Evolutionary conservation across 2,113 vertebrate genomes (phyloP), one percentile per base, ranked within the genome.

Genomic region (Chionodraco myersi): DNA sequence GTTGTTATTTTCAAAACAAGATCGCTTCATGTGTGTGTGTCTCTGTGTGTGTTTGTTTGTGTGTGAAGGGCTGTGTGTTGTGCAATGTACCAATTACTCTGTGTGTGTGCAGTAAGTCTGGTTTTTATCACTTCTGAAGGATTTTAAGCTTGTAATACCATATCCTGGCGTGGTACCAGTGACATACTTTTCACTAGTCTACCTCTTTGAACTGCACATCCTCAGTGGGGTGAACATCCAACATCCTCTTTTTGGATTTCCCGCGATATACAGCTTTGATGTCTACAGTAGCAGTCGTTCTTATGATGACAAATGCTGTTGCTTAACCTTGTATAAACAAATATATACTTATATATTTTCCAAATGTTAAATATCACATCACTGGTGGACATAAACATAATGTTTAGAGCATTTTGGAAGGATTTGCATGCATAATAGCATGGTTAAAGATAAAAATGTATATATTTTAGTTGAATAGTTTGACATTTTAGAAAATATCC

Each of bases 101-200:
- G 75, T 77, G 66, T 65, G 65, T 65, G 65, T 63, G 66, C 56
- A 67, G 54, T 71, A 70, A 80, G 76, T 90, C 79, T 90, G 76
- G 79, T 87, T 89, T 88, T 88, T 84, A 91, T 93, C 88, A 89
- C 79, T 13, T 77, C 75, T 58, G 84, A 69, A 88, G 92, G 92
- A 91, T 92, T 93, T 92, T 89, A 80, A 87, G 69, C 75, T 66
- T 69, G 87, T 91, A 93, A 92, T 93, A 80, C 85, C 75, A 87
- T 65, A 83, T 86, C 72, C 84, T 91, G 91, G 91, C 86, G 71
- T 77, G 71, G 77, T 84, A 93, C 89, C 90, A 93, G 83, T 91
- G 91, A 90, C 92, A 91, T 63, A 89, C 87, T 90, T 90, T 84
- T 80, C 61, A 60, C 83, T 63, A 65, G 48, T 83, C 70, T 80